phyloP scores from a whole-genome alignment of 2,888 invertebrate species.

The Yponomeuta plumbellus region DNA sequence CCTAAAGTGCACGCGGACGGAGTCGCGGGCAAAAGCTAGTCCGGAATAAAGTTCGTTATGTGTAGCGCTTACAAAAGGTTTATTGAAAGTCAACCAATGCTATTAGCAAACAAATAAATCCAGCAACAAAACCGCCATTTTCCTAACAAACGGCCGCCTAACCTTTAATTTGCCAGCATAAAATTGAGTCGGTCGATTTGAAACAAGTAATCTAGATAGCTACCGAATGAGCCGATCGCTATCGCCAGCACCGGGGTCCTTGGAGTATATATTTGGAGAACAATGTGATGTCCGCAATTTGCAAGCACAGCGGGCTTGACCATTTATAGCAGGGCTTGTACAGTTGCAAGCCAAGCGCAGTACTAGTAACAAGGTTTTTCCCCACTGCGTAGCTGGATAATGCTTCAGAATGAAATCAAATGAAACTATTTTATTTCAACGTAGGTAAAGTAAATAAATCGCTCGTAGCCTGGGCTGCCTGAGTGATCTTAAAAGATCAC shows the following conservation, averaged over 20 bases:
- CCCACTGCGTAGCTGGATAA: no score
- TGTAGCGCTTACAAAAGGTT: no score
- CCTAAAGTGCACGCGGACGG: no score
- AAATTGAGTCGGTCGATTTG: constrained; percentile 12
- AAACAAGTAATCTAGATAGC: constrained; percentile 12
- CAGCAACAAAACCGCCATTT: not conserved
- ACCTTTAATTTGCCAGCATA: not conserved
- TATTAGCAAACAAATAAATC: no score
- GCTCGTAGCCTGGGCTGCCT: no score
- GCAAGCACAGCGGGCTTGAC: constrained; percentile 58
- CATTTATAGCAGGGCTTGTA: constrained; percentile 41
- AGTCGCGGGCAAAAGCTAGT: no score
- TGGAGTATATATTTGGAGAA: constrained; percentile 43
- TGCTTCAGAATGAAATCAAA: no score
- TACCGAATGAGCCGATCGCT: constrained; percentile 10
- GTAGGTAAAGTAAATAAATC: no score
- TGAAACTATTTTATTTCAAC: no score
- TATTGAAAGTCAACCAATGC: no score
- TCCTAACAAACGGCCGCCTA: not conserved
- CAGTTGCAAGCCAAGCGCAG: not conserved
- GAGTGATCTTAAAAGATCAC: no score
- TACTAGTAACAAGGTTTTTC: not conserved
- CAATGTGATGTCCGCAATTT: constrained; percentile 71
- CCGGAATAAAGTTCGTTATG: no score
- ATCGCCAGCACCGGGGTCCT: not conserved